phyloP scores from a whole-genome alignment of 2,888 invertebrate genomes.

The Desoria tigrina region DNA sequence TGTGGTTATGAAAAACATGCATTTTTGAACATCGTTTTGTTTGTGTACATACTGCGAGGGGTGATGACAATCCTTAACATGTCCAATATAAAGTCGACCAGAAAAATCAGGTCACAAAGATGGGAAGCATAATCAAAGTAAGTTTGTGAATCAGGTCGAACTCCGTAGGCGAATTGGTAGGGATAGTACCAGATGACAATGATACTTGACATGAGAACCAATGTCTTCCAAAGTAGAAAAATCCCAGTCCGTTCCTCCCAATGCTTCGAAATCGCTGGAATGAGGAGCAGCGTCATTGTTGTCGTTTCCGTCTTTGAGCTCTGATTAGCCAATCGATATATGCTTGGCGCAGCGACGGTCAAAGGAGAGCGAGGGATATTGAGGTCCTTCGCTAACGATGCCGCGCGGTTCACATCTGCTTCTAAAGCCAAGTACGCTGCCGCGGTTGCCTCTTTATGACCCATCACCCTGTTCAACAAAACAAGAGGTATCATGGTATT shows the following conservation, averaged over 20 bases:
- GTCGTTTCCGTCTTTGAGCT: neutral
- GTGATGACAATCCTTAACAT: slow-evolving; percentile 45
- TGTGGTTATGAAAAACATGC: too few relatives aligned
- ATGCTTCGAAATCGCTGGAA: neutral
- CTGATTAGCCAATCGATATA: neutral
- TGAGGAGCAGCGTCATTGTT: neutral
- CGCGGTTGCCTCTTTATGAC: slow-evolving; percentile 11
- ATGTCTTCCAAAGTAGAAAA: neutral
- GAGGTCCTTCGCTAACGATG: slow-evolving; percentile 44
- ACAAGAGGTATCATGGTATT: too few relatives aligned
- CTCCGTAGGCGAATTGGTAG: slow-evolving; percentile 44
- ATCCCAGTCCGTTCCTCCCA: neutral
- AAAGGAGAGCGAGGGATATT: slow-evolving; percentile 46
- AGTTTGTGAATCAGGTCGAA: neutral
- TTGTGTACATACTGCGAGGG: neutral
- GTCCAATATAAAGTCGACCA: slow-evolving; percentile 40
- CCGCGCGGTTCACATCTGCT: slow-evolving; percentile 44
- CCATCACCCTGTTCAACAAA: neutral
- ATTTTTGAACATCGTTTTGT: too few relatives aligned
- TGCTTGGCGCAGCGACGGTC: slow-evolving; percentile 32
- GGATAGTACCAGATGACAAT: slow-evolving; percentile 46
- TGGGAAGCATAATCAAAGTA: slow-evolving; percentile 34
- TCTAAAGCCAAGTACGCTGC: slow-evolving; percentile 41
- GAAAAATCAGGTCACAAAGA: slow-evolving; percentile 40
- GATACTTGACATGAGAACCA: neutral